A percentile compares a stretch with the other conserved stretches of the same genome.
phyloP scores from a whole-genome alignment of 1,140 invertebrate genomes.

The Pemphigus obesinymphae region DNA sequence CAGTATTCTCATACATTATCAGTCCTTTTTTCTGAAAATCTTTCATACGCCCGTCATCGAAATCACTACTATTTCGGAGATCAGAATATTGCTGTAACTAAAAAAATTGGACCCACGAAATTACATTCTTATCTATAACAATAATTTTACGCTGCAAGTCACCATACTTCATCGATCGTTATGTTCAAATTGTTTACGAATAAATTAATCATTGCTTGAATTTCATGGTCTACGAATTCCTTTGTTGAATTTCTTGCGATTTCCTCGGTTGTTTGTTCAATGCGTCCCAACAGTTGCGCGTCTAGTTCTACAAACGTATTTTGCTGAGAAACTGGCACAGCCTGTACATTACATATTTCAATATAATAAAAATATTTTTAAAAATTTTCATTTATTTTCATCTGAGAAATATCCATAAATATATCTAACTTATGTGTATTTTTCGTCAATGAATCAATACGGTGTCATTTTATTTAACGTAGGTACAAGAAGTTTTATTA shows the following conservation, averaged over 20 bases:
- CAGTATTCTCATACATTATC: slow-evolving; percentile 18
- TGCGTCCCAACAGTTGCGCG: neutral
- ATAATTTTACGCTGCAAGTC: neutral
- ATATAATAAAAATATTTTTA: no score
- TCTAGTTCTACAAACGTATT: neutral
- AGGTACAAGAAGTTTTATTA: no score
- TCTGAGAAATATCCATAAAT: no score
- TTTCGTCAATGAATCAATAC: no score
- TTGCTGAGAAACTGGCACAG: neutral
- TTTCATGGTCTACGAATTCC: slow-evolving; percentile 15
- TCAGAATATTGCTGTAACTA: neutral
- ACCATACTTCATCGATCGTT: neutral
- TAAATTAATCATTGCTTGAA: slow-evolving; percentile 1
- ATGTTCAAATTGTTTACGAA: slow-evolving; percentile 5
- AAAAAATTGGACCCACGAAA: neutral
- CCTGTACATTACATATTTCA: no score
- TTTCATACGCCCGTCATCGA: neutral
- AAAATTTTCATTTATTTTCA: no score
- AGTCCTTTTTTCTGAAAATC: slow-evolving; percentile 17
- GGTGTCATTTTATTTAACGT: no score
- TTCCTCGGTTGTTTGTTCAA: neutral
- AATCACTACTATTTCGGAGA: neutral
- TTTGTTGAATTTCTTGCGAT: slow-evolving; percentile 12
- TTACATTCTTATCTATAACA: neutral
- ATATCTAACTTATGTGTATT: no score